Base-by-base conservation (phyloP, 2,888 invertebrate genomes). In the Epinotia ramella region DNA sequence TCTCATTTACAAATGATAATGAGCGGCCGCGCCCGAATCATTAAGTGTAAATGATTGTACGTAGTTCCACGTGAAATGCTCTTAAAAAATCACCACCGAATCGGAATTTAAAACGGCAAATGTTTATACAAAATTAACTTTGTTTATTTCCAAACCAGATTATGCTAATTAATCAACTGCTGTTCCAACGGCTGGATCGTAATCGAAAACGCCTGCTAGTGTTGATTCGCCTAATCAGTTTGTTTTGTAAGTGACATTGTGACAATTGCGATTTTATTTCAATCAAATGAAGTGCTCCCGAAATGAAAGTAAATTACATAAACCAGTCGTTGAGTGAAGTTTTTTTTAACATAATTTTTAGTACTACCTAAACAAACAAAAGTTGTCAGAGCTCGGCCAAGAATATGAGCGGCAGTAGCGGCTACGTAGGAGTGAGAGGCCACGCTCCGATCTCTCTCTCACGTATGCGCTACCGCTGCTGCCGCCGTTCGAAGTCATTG, bases 1-100 rank as follows among this genome's bases (percentile, higher is more conserved):
- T 91, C 92, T 93, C 93, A 93, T 94, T 93, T 92, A 90, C 93
- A 63, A 76, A 93, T 93, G 92, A 89, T 93, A 93, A 93, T 94
- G 90, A 93, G 92, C 88, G 86, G 86, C 87, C 88, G 87, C 88
- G 86, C 87, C 87, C 86, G 86, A 88, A 91, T 92, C 92, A 91
- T 92, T 90, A 89, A 87, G 91, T 91, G 89, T 89, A 90, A 91
- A 92, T 89, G 86, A 84, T 88, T 87, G 88, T 87, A 57, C 18
- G 24, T 44, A 88, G 87, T 88, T 85, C 80, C 82, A 84, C 86
- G 85, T 87, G 84, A 87, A 88, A 89, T 86, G 82, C 86, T 83
- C 86, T 88, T 88, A 88, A 88, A 89, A 87, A 84, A 84, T 82
- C 80, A 78, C 80, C 80, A 79, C 78, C 79, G 80, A 73, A 77